Evolutionary conservation across 2,113 vertebrate genomes (phyloP).

Genomic region (Atrichornis clamosus): DNA sequence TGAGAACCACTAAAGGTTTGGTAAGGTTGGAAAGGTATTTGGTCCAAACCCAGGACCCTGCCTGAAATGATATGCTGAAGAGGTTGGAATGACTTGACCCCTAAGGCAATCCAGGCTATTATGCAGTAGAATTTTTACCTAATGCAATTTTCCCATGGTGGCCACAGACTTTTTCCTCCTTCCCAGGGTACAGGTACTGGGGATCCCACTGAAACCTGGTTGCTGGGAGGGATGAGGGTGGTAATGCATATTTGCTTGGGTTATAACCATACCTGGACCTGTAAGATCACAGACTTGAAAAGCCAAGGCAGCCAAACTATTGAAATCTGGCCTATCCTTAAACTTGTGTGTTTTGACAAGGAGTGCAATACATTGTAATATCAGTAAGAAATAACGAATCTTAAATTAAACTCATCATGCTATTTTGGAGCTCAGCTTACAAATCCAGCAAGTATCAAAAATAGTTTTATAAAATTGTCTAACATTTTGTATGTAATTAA

Average conservation of each 20-base stretch:
- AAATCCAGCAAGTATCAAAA: not conserved
- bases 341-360: not conserved
- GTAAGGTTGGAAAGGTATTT: too few relatives aligned
- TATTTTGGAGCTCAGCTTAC: not conserved
- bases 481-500: not conserved
- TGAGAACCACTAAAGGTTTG: too few relatives aligned
- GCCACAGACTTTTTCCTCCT: not conserved
- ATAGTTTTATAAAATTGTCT: not conserved
- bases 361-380: too few relatives aligned
- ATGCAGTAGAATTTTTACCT: too few relatives aligned
- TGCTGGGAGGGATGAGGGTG: not conserved
- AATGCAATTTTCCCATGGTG: too few relatives aligned
- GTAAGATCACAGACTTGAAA: not conserved
- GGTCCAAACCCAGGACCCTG: too few relatives aligned
- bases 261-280: not conserved
- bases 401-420: not conserved
- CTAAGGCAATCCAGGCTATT: too few relatives aligned
- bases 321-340: not conserved
- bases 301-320: not conserved
- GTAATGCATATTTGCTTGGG: not conserved
- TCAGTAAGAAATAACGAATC: not conserved
- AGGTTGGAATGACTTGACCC: too few relatives aligned
- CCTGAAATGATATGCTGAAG: too few relatives aligned
- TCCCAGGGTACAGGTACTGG: not conserved
- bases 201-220: not conserved